Conservation (phyloP, 2,888 invertebrate species). For the Plebejus melissa region DNA sequence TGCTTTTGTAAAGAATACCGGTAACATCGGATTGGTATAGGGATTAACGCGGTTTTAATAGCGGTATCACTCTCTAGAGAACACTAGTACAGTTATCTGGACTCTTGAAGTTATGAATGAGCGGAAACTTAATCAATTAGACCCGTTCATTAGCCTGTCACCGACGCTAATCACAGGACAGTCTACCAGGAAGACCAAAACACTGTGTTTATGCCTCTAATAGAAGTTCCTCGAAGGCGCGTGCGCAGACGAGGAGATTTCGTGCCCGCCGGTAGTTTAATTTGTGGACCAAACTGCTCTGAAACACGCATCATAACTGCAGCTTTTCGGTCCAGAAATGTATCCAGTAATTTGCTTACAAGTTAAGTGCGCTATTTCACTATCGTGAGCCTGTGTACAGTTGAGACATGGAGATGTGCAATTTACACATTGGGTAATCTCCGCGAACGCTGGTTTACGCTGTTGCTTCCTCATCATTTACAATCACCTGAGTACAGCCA, state of each 20-base stretch:
- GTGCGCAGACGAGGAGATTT: constrained; percentile 37
- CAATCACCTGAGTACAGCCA: not conserved
- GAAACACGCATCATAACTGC: constrained; percentile 28
- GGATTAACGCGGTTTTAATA: not conserved
- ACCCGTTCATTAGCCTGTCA: not conserved
- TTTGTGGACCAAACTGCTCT: constrained; percentile 23
- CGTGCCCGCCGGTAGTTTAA: constrained; percentile 33
- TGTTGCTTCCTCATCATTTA: not conserved
- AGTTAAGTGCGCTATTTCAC: constrained; percentile 8
- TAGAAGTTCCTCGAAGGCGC: constrained; percentile 39
- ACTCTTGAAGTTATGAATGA: not conserved
- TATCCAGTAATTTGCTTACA: not conserved
- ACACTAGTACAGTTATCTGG: not conserved
- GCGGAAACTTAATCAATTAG: constrained; percentile 7
- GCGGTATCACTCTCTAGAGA: not conserved
- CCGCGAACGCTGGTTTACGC: not conserved
- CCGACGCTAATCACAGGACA: not conserved
- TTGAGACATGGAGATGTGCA: constrained; percentile 7
- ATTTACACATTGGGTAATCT: constrained; percentile 9
- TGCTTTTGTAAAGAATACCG: no score
- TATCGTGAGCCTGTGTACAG: not conserved
- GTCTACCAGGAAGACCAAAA: constrained; percentile 31
- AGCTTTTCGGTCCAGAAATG: not conserved
- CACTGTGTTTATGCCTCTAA: constrained; percentile 41
- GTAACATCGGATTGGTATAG: no score